Evolutionary conservation across 2,113 vertebrate species (phyloP).

Genomic region (Acinonyx jubatus): DNA sequence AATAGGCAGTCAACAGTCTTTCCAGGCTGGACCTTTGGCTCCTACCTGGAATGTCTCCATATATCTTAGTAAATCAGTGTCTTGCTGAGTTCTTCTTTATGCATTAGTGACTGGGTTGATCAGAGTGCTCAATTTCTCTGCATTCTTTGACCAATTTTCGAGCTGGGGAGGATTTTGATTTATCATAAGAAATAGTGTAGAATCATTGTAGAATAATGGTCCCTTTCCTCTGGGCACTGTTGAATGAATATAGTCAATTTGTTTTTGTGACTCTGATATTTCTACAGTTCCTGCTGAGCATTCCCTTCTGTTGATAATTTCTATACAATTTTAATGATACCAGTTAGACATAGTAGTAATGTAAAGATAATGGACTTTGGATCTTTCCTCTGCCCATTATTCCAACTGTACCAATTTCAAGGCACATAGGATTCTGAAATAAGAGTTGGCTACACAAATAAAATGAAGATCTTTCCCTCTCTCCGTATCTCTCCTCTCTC

Average conservation of each 20-base stretch:
- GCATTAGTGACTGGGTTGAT: background rate
- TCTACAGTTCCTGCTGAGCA: background rate
- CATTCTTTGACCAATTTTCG: background rate
- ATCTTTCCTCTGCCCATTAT: background rate
- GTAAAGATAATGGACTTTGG: background rate
- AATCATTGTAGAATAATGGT: background rate
- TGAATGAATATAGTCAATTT: background rate
- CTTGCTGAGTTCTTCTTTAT: background rate
- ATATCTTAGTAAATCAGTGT: background rate
- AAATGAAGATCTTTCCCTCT: background rate
- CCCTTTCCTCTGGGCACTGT: background rate
- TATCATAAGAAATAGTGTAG: background rate
- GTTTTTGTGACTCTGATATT: background rate
- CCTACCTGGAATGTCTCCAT: background rate
- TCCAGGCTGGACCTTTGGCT: background rate
- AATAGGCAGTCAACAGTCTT: background rate
- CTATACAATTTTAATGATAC: background rate
- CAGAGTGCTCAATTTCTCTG: background rate
- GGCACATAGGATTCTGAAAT: background rate
- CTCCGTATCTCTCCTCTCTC: too few species aligned
- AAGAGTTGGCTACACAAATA: background rate
- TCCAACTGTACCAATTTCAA: background rate
- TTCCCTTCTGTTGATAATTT: background rate
- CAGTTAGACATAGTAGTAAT: background rate
- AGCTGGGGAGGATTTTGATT: background rate